Evolutionary conservation across 2,797 vertebrate species (phyloP), one percentile per base, ranked within the genome.

Genomic region (Sebastes trivittatus): DNA sequence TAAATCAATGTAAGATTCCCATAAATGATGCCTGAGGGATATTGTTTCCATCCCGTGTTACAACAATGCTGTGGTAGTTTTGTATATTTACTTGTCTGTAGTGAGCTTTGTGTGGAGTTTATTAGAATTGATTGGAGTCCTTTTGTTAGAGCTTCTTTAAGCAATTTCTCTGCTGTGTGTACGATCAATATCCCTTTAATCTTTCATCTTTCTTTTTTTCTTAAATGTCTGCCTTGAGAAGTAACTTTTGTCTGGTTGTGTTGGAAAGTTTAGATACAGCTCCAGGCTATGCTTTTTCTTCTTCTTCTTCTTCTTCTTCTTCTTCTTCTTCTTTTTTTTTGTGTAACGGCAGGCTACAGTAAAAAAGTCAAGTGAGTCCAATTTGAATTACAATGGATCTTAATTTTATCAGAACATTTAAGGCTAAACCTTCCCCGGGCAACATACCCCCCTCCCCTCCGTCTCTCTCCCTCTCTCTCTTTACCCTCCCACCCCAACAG

Each of bases 361-460:
- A 78, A 49, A 49, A 49, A 49, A 49, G 63, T 84, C 65, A 80
- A 89, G 78, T 64, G 87, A 85, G 67, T 86, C 80, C 71, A 89
- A 84, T 88, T 80, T 80, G 27, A 91, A 80, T 87, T 76, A 71
- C 30, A 87, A 70, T 70, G 83, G 76, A 80, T 90, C 72, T 87
- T 90, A 74, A 82, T 89, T 64, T 87, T 78, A 77, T 80, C 70
- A n/a, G 42, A 88, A 73, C 69, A 78, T 85, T 85, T 85, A 65
- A 88, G 65, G 69, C 64, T 70, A 74, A 88, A 85, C 69, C 27
- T 55, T 80, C 81, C 75, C 23, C n/a, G 2, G 78, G 88, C 84
- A 71, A 73, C 1, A 36, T 11, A 7, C 2, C 11, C 16, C 11
- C 49, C 64, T 46, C 38, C 27, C 54, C 5, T 13, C 3, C 38